Evolutionary conservation across 2,113 vertebrate species (phyloP).

Genomic region (Platichthys flesus): DNA sequence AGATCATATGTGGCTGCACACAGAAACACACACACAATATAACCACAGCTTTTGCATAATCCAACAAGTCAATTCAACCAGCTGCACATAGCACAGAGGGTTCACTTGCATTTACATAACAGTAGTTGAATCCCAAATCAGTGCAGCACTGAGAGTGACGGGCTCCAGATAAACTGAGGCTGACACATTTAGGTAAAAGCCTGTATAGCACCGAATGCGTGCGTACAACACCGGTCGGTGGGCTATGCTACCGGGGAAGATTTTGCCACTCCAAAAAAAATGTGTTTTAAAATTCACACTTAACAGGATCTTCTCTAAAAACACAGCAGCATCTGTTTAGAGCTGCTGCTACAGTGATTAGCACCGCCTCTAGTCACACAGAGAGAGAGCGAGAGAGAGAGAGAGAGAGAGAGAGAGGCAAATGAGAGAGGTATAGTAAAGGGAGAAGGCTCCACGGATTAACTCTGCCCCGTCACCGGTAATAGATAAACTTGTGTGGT

Average conservation of each 20-base stretch:
- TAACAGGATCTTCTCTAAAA: constrained; percentile 72
- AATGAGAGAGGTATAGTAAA: not conserved
- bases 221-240: constrained; percentile 5
- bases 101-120: constrained; percentile 45
- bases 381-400: constrained; percentile 2
- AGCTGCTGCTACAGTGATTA: constrained; percentile 65
- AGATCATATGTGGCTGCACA: constrained; percentile 51
- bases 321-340: constrained; percentile 66
- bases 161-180: constrained; percentile 32
- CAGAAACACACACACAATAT: constrained; percentile 7
- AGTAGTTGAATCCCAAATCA: constrained; percentile 40
- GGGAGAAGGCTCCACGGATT: constrained; percentile 28
- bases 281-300: constrained; percentile 43
- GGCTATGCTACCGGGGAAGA: constrained; percentile 14
- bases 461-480: constrained; percentile 40
- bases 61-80: constrained; percentile 57
- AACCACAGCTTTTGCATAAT: constrained; percentile 55
- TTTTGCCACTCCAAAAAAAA: constrained; percentile 49
- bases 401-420: not conserved
- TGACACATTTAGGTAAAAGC: constrained; percentile 13
- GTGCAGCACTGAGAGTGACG: constrained; percentile 9
- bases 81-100: constrained; percentile 48
- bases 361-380: constrained; percentile 51
- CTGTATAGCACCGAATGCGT: constrained; percentile 7
- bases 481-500: constrained; percentile 34